phyloP scores from a whole-genome alignment of 2,888 invertebrate species.

The Cephus sareptanus region DNA sequence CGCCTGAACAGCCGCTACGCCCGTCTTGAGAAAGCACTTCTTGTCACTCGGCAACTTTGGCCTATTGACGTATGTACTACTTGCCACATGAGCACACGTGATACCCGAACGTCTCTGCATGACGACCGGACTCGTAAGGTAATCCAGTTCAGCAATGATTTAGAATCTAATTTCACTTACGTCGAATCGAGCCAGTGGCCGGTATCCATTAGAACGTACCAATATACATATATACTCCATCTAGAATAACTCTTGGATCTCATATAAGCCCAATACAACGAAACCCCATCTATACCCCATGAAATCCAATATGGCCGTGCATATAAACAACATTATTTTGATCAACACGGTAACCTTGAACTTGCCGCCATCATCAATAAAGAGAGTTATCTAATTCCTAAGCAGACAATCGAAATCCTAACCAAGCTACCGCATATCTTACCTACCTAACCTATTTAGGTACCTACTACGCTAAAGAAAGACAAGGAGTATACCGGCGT shows the following conservation, averaged over 20 bases:
- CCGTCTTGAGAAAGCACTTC: slow-evolving; percentile 39
- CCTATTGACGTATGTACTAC: neutral
- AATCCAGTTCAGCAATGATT: too few relatives aligned
- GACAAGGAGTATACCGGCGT: neutral
- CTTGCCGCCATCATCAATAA: slow-evolving; percentile 57
- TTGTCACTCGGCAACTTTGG: slow-evolving; percentile 18
- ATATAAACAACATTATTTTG: too few relatives aligned
- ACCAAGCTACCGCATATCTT: neutral
- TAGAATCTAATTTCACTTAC: too few relatives aligned
- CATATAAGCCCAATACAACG: too few relatives aligned
- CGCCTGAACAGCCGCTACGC: slow-evolving; percentile 32
- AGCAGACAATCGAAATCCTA: slow-evolving; percentile 45
- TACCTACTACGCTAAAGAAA: neutral
- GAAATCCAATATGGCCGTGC: too few relatives aligned
- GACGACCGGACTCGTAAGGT: too few relatives aligned
- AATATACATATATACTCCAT: too few relatives aligned
- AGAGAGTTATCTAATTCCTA: slow-evolving; percentile 57
- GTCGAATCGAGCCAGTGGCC: too few relatives aligned
- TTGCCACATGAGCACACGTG: neutral
- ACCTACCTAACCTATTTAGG: neutral
- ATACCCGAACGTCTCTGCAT: neutral
- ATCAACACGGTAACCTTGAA: slow-evolving; percentile 42
- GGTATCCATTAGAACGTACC: too few relatives aligned
- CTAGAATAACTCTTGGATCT: too few relatives aligned
- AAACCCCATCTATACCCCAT: too few relatives aligned